A percentile compares a stretch with the other conserved stretches of the same genome.
Conservation (phyloP, 2,113 vertebrate species). For the Acanthisitta chloris region DNA sequence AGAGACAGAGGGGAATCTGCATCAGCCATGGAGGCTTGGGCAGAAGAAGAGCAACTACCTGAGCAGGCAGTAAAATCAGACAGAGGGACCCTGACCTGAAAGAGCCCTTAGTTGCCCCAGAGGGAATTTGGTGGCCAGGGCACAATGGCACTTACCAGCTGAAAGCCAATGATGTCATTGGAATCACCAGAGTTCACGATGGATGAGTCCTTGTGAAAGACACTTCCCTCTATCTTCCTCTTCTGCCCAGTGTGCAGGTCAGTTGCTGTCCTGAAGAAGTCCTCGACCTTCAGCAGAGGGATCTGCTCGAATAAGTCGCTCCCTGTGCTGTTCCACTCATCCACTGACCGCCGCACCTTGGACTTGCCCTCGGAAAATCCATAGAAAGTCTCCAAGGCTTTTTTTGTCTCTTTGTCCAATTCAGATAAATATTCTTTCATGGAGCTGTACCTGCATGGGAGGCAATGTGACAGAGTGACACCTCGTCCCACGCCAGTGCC, state of each 20-base stretch:
- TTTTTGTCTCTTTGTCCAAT: constrained; percentile 74
- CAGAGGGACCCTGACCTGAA: background rate
- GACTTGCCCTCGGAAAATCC: constrained; percentile 57
- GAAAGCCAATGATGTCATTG: constrained; percentile 76
- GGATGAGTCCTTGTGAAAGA: constrained; percentile 67
- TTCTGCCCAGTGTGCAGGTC: constrained; percentile 66
- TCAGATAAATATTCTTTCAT: constrained; percentile 72
- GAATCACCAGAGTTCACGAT: constrained; percentile 65
- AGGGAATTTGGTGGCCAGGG: background rate
- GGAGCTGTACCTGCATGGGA: constrained; percentile 69
- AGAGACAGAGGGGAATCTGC: background rate
- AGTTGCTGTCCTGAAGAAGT: background rate
- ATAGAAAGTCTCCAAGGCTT: constrained; percentile 68
- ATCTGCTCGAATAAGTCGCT: constrained; percentile 53
- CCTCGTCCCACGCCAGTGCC: background rate
- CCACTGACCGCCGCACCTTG: constrained; percentile 63
- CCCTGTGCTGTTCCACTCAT: background rate
- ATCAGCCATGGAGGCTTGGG: background rate
- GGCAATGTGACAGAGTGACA: background rate
- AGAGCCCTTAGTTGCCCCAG: background rate
- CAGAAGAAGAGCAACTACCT: background rate
- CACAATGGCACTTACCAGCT: constrained; percentile 69
- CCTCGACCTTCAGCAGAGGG: constrained; percentile 59
- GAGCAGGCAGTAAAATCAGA: background rate
- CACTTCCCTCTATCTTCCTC: constrained; percentile 60